Conservation (phyloP, 1,140 invertebrate genomes). For the Stegodyphus dumicola region DNA sequence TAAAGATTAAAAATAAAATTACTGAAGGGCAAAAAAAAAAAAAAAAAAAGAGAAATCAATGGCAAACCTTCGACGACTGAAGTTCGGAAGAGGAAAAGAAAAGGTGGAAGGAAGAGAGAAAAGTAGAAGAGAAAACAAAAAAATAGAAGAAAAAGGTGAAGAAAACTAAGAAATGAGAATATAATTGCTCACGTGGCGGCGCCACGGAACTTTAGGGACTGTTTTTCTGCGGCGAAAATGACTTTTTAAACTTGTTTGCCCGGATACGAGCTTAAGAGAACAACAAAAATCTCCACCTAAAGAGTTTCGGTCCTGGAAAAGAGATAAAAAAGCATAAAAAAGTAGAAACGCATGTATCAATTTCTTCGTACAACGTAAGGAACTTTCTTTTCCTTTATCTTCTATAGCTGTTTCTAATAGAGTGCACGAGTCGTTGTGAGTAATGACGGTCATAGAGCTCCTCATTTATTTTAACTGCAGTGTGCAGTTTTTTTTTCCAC, state of each 20-base stretch:
- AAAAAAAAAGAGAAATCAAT: slow-evolving; percentile 25
- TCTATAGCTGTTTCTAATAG: slow-evolving; percentile 11
- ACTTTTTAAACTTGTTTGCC: slow-evolving; percentile 52
- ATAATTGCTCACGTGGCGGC: slow-evolving; percentile 41
- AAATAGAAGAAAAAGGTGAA: slow-evolving; percentile 26
- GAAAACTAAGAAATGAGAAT: slow-evolving; percentile 51
- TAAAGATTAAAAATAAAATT: background rate
- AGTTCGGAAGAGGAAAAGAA: background rate
- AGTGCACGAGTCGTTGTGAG: slow-evolving; percentile 35
- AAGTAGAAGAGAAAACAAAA: background rate
- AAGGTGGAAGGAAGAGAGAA: background rate
- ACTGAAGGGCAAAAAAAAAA: background rate
- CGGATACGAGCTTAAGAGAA: slow-evolving; percentile 30
- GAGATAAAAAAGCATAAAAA: slow-evolving; percentile 13
- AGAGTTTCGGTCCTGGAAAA: slow-evolving; percentile 19
- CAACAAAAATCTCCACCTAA: slow-evolving; percentile 20
- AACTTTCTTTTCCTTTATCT: slow-evolving; percentile 31
- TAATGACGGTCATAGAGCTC: slow-evolving; percentile 32
- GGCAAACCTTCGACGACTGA: slow-evolving; percentile 6
- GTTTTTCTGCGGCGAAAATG: slow-evolving; percentile 12
- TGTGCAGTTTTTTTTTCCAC: background rate
- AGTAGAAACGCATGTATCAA: slow-evolving; percentile 27
- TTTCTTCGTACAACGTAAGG: slow-evolving; percentile 38
- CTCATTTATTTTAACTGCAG: slow-evolving; percentile 40
- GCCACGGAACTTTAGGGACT: slow-evolving; percentile 16